These are phyloP conservation scores for Ostrea denselamellosa DNA, from an alignment of 1,140 invertebrate species.

Conservation along the genomic window DNA sequence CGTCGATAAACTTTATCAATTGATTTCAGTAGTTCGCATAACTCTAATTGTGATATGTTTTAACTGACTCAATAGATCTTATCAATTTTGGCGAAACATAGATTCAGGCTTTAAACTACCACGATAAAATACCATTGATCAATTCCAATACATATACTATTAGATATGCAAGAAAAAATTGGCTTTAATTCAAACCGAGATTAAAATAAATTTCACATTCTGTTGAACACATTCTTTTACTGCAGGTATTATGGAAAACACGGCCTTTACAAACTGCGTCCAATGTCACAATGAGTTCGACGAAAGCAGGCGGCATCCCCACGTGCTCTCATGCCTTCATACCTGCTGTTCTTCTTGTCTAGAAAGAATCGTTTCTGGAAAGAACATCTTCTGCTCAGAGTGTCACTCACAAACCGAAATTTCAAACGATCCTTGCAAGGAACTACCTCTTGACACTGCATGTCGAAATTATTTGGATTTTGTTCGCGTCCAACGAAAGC, in stretches of 20 bases:
- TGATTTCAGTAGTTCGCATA: slow-evolving; percentile 15
- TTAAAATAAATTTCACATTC: slow-evolving; percentile 34
- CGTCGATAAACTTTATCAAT: slow-evolving; percentile 36
- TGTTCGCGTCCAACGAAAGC: slow-evolving; percentile 52
- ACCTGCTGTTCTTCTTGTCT: slow-evolving; percentile 55
- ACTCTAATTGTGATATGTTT: slow-evolving; percentile 19
- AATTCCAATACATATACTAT: neutral
- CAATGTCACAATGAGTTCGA: slow-evolving; percentile 56
- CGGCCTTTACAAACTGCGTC: slow-evolving; percentile 42
- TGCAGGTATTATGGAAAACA: slow-evolving; percentile 38
- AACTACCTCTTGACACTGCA: slow-evolving; percentile 52
- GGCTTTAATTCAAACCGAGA: slow-evolving; percentile 5
- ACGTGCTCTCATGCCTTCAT: slow-evolving; percentile 52
- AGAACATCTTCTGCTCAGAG: slow-evolving; percentile 46
- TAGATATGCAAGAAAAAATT: slow-evolving; percentile 16
- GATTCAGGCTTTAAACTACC: slow-evolving; percentile 32
- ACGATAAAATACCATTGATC: slow-evolving; percentile 30
- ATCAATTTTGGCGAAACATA: slow-evolving; percentile 18
- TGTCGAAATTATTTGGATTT: slow-evolving; percentile 56
- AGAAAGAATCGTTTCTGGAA: slow-evolving; percentile 43
- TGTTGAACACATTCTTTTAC: neutral
- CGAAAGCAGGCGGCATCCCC: slow-evolving; percentile 47
- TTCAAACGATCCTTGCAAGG: slow-evolving; percentile 9
- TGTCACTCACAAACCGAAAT: slow-evolving; percentile 47
- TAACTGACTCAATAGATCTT: slow-evolving; percentile 23